Percentiles rank a stretch among this genome's conserved stretches.
These are phyloP conservation scores for Tachyglossus aculeatus DNA, from an alignment of 2,797 vertebrate genomes.

Conservation along the genomic window DNA sequence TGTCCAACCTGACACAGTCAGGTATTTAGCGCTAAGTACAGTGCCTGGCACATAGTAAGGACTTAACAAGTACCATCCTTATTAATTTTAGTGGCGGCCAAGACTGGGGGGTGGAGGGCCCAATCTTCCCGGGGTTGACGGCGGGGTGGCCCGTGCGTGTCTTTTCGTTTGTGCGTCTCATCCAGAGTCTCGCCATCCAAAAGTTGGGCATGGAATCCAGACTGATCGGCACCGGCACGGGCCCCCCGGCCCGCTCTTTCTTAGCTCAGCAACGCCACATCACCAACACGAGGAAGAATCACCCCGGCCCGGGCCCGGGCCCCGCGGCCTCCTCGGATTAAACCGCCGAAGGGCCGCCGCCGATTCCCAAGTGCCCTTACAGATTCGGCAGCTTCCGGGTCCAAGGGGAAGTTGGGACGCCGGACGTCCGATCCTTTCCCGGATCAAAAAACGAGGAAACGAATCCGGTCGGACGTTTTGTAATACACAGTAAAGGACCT, in stretches of 20 bases:
- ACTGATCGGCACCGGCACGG: constrained; percentile 76
- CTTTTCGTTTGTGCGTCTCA: neutral
- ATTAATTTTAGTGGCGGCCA: no score
- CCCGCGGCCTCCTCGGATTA: constrained; percentile 86
- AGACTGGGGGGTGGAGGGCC: no score
- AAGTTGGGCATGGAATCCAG: constrained; percentile 92
- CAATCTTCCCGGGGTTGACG: no score
- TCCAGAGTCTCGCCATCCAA: constrained; percentile 90
- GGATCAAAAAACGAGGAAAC: constrained; percentile 39
- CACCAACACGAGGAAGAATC: constrained; percentile 84
- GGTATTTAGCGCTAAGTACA: no score
- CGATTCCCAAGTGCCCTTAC: constrained; percentile 93
- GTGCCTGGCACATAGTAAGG: no score
- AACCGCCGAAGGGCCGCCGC: constrained; percentile 56
- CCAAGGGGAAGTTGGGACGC: constrained; percentile 67
- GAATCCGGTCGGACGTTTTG: constrained; percentile 16
- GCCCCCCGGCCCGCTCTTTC: constrained; percentile 84
- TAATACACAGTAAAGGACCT: constrained; percentile 35
- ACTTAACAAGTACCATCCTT: no score
- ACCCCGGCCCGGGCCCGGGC: constrained; percentile 83
- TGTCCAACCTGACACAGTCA: no score
- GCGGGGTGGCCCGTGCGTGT: no score
- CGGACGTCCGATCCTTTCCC: constrained; percentile 69
- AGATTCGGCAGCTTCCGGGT: constrained; percentile 63
- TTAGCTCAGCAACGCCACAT: constrained; percentile 92